Evolutionary conservation across 2,113 vertebrate genomes (phyloP).

Genomic region (Platichthys stellatus): DNA sequence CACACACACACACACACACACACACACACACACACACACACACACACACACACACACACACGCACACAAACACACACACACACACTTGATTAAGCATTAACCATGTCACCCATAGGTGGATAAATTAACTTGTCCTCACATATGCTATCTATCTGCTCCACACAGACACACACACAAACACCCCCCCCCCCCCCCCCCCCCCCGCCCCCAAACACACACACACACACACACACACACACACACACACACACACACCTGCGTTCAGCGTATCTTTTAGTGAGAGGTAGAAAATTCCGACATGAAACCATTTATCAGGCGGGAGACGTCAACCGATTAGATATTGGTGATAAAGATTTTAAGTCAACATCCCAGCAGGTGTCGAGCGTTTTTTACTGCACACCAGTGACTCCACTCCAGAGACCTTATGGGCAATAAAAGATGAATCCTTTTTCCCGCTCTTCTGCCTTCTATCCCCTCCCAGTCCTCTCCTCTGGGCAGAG

Average conservation of each 20-base stretch:
- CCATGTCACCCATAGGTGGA: conserved; percentile 51
- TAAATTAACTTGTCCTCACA: conserved; percentile 52
- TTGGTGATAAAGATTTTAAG: conserved; percentile 89
- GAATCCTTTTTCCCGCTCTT: conserved; percentile 14
- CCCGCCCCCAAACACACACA: no score
- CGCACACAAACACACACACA: conserved; percentile 30
- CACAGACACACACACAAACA: conserved; percentile 53
- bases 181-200: no score
- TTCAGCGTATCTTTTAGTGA: conserved; percentile 69
- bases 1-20: conserved; percentile 25
- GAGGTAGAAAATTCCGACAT: conserved; percentile 74
- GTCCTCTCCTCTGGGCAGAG: conserved; percentile 34
- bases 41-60: neutral
- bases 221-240: conserved; percentile 61
- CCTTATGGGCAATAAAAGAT: conserved; percentile 81
- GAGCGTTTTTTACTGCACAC: conserved; percentile 82
- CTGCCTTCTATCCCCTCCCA: conserved; percentile 5
- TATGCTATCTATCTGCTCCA: conserved; percentile 40
- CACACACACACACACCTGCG: conserved; percentile 75
- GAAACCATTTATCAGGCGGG: conserved; percentile 85
- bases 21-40: conserved; percentile 33
- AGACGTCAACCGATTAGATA: conserved; percentile 84
- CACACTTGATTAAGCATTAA: conserved; percentile 72
- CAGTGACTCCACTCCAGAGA: conserved; percentile 75
- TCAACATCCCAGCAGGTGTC: conserved; percentile 92